Base-by-base conservation (phyloP, 2,888 invertebrate genomes). In the Seladonia tumulorum region DNA sequence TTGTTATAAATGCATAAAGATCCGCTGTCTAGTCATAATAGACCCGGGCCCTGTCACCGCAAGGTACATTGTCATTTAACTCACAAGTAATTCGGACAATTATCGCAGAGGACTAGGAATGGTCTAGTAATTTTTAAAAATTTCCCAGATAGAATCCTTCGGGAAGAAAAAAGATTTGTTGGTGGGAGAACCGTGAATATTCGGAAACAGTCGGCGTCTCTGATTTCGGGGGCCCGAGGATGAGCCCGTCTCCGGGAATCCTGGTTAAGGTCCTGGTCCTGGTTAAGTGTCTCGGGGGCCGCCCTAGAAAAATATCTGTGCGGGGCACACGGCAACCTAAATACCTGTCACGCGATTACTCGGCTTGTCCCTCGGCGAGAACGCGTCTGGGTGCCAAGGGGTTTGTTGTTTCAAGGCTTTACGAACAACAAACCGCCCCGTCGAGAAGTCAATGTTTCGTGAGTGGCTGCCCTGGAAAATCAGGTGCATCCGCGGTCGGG, bases 401-500 rank as follows among this genome's bases (percentile, higher is more conserved):
- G 85, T 89, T 89, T 90, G 90, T 90, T 90, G 89, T 88, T 76
- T 83, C 76, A 90, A 90, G 85, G 82, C 76, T 85, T 87, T 83
- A 81, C 81, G 83, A 81, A 88, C 84, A 88, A 86, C 89, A 89
- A 86, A 85, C 85, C 72, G 66, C 25, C 66, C 75, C 72, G 60
- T 80, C 83, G 79, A 82, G 85, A 90, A 89, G 90, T 90, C 90
- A 90, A 82, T 82, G 79, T 89, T 89, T 89, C 85, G 81, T 39
- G 76, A 25, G 72, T 35, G 45, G 57, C 63, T 68, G 49, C 66
- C 68, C 57, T 29, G 72, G 84, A 90, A 93, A 94, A 93, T 94
- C 94, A 93, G 92, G 91, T 92, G 92, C 87, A 70, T 82, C 81
- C 81, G 85, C 82, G 85, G 87, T 82, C 79, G 49, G 84, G 93